Conservation (phyloP, 2,797 vertebrate species). For the Hafferia zeledoni region DNA sequence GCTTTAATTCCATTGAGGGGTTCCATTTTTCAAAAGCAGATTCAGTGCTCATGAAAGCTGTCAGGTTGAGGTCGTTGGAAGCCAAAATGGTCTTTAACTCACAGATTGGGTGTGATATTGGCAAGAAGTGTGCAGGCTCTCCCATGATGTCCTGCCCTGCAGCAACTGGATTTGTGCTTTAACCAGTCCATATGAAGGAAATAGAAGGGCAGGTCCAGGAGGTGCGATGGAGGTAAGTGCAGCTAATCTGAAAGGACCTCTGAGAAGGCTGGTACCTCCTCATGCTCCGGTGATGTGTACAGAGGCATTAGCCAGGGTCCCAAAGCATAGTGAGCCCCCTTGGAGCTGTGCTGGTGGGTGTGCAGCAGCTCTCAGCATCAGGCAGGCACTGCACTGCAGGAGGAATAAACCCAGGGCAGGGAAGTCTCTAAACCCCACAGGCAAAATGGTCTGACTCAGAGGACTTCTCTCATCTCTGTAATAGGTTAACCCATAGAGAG, state of each 20-base stretch:
- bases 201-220: background rate
- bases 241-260: background rate
- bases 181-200: background rate
- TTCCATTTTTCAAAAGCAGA: slow-evolving; percentile 47
- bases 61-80: slow-evolving; percentile 39
- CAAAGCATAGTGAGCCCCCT: fast-evolving
- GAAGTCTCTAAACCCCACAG: background rate
- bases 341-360: background rate
- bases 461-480: background rate
- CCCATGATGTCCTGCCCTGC: background rate
- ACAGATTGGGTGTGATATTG: background rate
- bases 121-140: background rate
- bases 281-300: fast-evolving
- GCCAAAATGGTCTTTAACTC: slow-evolving; percentile 3
- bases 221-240: background rate
- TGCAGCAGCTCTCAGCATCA: background rate
- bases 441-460: background rate
- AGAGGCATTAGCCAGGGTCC: background rate
- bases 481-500: background rate
- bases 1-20: slow-evolving; percentile 57
- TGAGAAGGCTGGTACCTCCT: background rate
- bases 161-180: background rate
- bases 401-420: background rate
- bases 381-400: no score
- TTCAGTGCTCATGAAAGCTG: slow-evolving; percentile 65